Base-by-base conservation (phyloP, 2,888 invertebrate genomes). In the Dendrolimus pini region DNA sequence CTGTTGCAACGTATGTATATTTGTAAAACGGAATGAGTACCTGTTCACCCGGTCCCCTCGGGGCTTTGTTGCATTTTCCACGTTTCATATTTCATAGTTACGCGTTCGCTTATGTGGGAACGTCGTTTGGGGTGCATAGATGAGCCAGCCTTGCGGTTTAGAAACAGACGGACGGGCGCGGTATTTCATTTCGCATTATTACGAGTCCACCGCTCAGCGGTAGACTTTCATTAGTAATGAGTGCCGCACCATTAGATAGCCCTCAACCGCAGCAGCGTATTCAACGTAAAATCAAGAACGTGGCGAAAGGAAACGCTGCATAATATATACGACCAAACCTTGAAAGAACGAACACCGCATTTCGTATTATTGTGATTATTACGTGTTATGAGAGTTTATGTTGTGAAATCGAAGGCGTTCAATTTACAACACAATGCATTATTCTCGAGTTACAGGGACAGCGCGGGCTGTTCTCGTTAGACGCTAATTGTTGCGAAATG, bases 151-250 rank as follows among this genome's bases (percentile, higher is more conserved):
- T 30, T 83, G 85, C 77, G 86, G 85, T 83, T 74, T 69, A 72
- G 67, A 64, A 69, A 75, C 77, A 82, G 80, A 82, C 80, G 68
- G 71, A 68, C 74, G 71, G 75, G 68, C 74, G 75, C 69, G 74
- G 74, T 82, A 80, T 83, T 83, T 78, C 79, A 85, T 86, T 85
- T 82, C 75, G 75, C 70, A 78, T 83, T 84, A 85, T 83, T 83
- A 80, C 76, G 70, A 75, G 70, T 72, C 75, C 69, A 67, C 66
- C 67, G 65, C 72, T 71, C 68, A 74, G 77, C 77, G 81, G 80
- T 73, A 76, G 74, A 81, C 83, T 85, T 85, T 83, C 85, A 82
- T 81, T 77, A 72, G 76, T 83, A 83, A 87, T 83, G 77, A 83
- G 77, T 72, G 71, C 75, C 66, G 67, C 66, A 69, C 72, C 73